Evolutionary conservation across 2,113 vertebrate genomes (phyloP).

Genomic region (Trogon melanurus): DNA sequence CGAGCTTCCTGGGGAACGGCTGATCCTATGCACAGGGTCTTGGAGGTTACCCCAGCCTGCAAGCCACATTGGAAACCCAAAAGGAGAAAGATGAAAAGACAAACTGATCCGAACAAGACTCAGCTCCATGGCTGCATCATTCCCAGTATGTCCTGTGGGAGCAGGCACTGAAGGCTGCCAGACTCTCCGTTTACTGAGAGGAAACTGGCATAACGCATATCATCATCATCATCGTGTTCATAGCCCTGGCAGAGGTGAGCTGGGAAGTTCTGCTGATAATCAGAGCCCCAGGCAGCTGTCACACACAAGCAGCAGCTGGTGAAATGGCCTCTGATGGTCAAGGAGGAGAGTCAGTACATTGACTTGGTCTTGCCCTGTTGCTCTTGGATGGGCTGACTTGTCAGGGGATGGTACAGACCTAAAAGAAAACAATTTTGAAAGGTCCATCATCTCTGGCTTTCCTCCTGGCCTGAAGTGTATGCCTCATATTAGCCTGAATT

Average conservation of each 20-base stretch:
- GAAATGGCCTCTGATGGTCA: neutral
- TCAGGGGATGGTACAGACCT: neutral
- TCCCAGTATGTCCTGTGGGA: neutral
- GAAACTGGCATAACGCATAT: neutral
- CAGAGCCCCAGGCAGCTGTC: neutral
- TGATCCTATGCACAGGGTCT: neutral
- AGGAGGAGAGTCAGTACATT: neutral
- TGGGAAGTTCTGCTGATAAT: neutral
- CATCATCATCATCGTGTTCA: neutral
- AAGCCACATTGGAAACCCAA: neutral
- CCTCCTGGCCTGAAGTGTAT: neutral
- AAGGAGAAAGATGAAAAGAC: neutral
- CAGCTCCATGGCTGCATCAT: neutral
- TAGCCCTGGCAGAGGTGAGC: neutral
- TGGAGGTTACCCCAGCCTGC: neutral
- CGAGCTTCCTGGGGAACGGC: accelerated
- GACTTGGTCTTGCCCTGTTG: neutral
- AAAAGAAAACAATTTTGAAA: neutral
- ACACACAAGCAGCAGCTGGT: neutral
- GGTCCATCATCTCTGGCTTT: neutral
- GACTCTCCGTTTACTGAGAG: neutral
- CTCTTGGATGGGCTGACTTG: neutral
- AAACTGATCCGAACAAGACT: neutral
- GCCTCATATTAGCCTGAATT: neutral
- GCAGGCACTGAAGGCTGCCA: neutral